A percentile compares a stretch with the other conserved stretches of the same genome.
Evolutionary conservation across 2,888 invertebrate species (phyloP).

Genomic region (Tetramorium bicarinatum): DNA sequence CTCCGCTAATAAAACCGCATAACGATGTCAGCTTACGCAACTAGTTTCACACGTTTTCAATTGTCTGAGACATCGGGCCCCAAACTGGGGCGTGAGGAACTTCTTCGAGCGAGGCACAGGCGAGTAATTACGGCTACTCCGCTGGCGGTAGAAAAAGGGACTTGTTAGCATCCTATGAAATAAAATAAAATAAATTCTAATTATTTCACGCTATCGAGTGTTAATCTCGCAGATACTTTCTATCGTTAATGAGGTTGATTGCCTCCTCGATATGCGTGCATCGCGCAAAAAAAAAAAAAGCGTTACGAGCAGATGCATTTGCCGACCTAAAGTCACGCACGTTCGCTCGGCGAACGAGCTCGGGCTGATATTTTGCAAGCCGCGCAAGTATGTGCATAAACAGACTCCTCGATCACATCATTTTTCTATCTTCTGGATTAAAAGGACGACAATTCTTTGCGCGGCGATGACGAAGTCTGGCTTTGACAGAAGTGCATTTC

Average conservation of each 20-base stretch:
- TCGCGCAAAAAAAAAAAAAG: not conserved
- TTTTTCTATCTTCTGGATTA: conserved; percentile 31
- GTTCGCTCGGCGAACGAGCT: conserved; percentile 50
- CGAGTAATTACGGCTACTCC: conserved; percentile 2
- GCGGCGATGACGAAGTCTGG: not conserved
- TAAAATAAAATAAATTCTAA: not conserved
- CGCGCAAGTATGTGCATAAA: conserved; percentile 64
- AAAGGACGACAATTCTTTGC: not conserved
- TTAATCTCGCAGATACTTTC: not conserved
- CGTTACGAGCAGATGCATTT: conserved; percentile 24
- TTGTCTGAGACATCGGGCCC: conserved; percentile 37
- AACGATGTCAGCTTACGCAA: conserved; percentile 50
- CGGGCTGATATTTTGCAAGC: conserved; percentile 61
- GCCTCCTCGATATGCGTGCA: not conserved
- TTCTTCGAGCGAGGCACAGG: conserved; percentile 4
- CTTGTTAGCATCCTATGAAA: not conserved
- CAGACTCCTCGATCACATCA: conserved; percentile 44
- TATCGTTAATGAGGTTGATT: not conserved
- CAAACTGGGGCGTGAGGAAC: conserved; percentile 48
- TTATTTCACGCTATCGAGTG: not conserved
- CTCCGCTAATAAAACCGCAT: conserved; percentile 46
- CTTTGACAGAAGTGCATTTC: not conserved
- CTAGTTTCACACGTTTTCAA: conserved; percentile 47
- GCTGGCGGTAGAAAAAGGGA: not conserved
- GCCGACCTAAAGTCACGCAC: conserved; percentile 29